Evolutionary conservation across 1,140 invertebrate species (phyloP).

Genomic region (Drosophila setifemur): DNA sequence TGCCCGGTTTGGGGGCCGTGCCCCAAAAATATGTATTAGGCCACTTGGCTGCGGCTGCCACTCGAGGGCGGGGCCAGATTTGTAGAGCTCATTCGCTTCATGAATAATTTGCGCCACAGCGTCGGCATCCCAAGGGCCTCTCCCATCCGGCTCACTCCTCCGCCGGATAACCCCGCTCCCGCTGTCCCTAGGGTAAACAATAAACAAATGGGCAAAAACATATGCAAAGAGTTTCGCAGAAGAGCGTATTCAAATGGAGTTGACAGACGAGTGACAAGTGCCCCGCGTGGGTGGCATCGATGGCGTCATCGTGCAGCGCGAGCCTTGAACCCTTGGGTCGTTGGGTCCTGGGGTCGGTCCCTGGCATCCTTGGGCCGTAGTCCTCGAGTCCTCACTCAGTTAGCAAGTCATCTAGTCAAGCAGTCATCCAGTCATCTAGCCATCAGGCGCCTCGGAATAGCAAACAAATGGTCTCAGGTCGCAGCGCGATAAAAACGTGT

Average conservation of each 20-base stretch:
- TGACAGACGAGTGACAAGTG: conserved; percentile 62
- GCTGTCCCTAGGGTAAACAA: conserved; percentile 45
- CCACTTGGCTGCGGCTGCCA: conserved; percentile 49
- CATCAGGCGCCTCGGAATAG: conserved; percentile 62
- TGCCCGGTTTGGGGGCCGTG: conserved; percentile 19
- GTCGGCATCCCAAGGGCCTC: conserved; percentile 47
- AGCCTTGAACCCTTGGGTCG: neutral
- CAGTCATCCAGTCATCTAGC: conserved; percentile 73
- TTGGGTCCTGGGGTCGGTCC: neutral
- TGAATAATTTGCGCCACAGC: conserved; percentile 76
- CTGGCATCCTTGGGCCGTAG: conserved; percentile 6
- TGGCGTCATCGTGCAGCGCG: conserved; percentile 56
- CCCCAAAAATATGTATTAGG: conserved; percentile 74
- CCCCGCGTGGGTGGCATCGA: conserved; percentile 49
- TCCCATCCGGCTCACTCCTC: neutral
- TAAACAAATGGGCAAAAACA: conserved; percentile 78
- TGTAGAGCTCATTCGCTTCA: conserved; percentile 78
- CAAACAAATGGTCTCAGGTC: conserved; percentile 65
- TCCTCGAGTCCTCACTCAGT: conserved; percentile 42
- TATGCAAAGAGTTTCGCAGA: conserved; percentile 57
- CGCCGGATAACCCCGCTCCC: neutral
- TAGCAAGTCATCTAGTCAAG: conserved; percentile 70
- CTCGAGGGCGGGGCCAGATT: conserved; percentile 53
- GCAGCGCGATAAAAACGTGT: conserved; percentile 70
- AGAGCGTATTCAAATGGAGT: conserved; percentile 63